These are phyloP conservation scores for Natator depressus DNA, from an alignment of 2,113 vertebrate genomes.

Conservation along the genomic window DNA sequence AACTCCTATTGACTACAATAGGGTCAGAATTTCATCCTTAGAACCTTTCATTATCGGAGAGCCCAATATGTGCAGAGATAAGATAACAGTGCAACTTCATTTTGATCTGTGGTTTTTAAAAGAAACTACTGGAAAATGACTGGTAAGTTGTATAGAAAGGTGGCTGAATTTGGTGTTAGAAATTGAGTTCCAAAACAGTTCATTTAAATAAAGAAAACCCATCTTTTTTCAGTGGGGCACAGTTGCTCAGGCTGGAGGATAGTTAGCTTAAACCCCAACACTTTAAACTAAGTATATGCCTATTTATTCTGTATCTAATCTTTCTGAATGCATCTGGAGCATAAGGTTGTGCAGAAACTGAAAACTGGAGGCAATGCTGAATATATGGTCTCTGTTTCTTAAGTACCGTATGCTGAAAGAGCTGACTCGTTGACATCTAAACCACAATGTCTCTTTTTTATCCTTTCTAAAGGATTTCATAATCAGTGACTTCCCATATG, in stretches of 20 bases:
- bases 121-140: background rate
- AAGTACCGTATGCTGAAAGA: background rate
- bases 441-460: background rate
- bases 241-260: background rate
- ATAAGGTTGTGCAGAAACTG: background rate
- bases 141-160: background rate
- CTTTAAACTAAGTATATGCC: background rate
- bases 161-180: background rate
- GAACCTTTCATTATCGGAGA: background rate
- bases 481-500: background rate
- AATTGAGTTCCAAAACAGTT: background rate
- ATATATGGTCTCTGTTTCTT: background rate
- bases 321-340: background rate
- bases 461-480: background rate
- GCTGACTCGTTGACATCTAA: background rate
- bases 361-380: background rate
- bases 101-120: background rate
- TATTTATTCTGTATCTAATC: background rate
- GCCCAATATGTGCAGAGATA: background rate
- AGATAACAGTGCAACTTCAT: background rate
- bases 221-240: background rate
- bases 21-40: fast-evolving
- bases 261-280: background rate
- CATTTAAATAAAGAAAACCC: background rate
- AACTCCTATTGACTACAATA: background rate